Evolutionary conservation across 64 coral and sea anemone genomes (phyloP).

Genomic region (Dendrophyllia cribrosa): DNA sequence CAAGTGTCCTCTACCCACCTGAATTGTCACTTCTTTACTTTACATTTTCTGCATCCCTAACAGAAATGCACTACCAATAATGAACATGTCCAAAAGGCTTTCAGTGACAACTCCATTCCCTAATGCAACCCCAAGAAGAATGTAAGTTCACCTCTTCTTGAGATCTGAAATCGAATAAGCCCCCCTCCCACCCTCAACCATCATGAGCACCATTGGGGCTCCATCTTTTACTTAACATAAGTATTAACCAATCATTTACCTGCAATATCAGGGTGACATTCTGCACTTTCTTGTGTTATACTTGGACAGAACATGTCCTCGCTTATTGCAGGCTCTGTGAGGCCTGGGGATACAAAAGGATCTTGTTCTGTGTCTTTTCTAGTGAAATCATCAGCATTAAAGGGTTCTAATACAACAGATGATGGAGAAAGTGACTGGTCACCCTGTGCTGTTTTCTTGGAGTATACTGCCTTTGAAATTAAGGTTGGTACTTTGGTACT

Average conservation of each 20-base stretch:
- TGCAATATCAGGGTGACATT: conserved; percentile 9
- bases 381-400: neutral
- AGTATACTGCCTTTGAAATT: neutral
- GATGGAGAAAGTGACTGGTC: conserved; percentile 79
- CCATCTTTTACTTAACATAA: too few relatives aligned
- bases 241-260: neutral
- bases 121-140: too few relatives aligned
- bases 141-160: too few relatives aligned
- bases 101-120: too few relatives aligned
- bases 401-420: conserved; percentile 51
- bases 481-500: neutral
- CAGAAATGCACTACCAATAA: too few relatives aligned
- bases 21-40: too few relatives aligned
- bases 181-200: too few relatives aligned
- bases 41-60: too few relatives aligned
- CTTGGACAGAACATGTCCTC: conserved; percentile 75
- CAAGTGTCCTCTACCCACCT: too few relatives aligned
- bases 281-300: neutral
- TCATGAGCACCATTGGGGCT: too few relatives aligned
- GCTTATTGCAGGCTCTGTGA: conserved; percentile 74
- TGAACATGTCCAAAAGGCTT: too few relatives aligned
- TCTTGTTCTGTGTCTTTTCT: neutral
- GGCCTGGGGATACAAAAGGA: neutral
- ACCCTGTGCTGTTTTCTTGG: neutral
- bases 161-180: too few relatives aligned